Evolutionary conservation across 2,888 invertebrate genomes (phyloP), one percentile per base, ranked within the genome.

Genomic region (Spicauda simplicius): DNA sequence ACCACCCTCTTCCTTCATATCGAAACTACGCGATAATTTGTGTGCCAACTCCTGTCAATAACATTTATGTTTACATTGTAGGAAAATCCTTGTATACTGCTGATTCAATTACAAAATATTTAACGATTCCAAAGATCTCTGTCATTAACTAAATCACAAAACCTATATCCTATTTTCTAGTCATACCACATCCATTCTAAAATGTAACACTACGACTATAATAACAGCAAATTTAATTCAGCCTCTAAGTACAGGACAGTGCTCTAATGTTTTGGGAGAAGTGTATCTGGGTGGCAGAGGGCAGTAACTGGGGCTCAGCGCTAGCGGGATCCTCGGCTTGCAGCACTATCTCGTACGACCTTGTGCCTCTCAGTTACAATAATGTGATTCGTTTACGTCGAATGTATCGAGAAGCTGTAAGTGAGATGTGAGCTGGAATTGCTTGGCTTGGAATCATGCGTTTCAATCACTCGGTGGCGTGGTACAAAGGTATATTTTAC

Each of bases 1-100:
- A 71, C 96, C 95, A 78, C 96, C 95, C 76, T 97, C 97, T 81
- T 97, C 97, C 91, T 97, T 97, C 97, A 97, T 97, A 93, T 97
- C 97, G 94, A 97, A 97, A 93, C 97, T 97, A 84, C 97, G 94
- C 76, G 97, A 97, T 79, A 97, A 93, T 92, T 97, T 97, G 94
- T 97, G 97, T 81, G 97, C 97, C 93, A 97, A 93, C 94, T 97
- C 97, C 97, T 97, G 94, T 72, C 70, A 68, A 73, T 57, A 16
- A 37, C 33, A 53, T 55, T n/a, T 18, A 18, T 30, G 16, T 18
- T 45, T 30, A 64, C 37, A 25, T 14, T 45, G 45, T 45, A 45
- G 45, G 45, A n/a, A 7, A 45, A n/a, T 45, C 5, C 45, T n/a
- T 45, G 5, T 14, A 12, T 41, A 4, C 18, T 50, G 8, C 2